Evolutionary conservation across 2,113 vertebrate genomes (phyloP), one percentile per base, ranked within the genome.

Genomic region (Calonectris borealis): DNA sequence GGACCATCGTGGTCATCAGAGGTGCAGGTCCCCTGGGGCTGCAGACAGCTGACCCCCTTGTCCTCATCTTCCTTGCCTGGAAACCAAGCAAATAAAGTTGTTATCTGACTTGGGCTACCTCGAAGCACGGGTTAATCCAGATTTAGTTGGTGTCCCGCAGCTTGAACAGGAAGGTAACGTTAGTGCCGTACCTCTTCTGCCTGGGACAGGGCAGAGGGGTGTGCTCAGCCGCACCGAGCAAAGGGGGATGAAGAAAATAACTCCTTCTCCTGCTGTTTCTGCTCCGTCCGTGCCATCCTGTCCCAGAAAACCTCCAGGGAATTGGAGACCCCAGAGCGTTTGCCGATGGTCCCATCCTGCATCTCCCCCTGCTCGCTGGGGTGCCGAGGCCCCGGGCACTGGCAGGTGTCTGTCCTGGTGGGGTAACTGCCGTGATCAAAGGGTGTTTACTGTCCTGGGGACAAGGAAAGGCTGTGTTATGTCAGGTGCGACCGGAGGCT

Each of bases 361-460:
- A 9, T 40, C 34, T 61, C 3, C 42, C 48, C 42, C 32, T 29
- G 51, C 81, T 73, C 36, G 0, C 40, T 38, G 86, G 60, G 36
- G 40, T 3, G 0, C 52, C 0, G 3, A 38, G 48, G 34, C 82
- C 75, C 25, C 1, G 0, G 86, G 83, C 60, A 2, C 17, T n/a
- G 46, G 38, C 90, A 93, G 90, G 81, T 89, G 92, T 48, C 83
- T 60, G 57, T 88, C 57, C 80, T 1, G 1, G 16, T 10, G 36
- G 55, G 36, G 22, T 18, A 8, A 11, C 22, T 8, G 55, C 48
- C 1, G 22, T n/a, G 84, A 83, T 83, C 93, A 65, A 68, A 88
- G 91, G n/a, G 7, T 86, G 13, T 92, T 90, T 90, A 20, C 75
- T 96, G 83, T 31, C 95, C 91, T 20, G 58, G 76, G 88, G 83